Base-by-base conservation (phyloP, 2,797 vertebrate species). In the Hemitrygon akajei region DNA sequence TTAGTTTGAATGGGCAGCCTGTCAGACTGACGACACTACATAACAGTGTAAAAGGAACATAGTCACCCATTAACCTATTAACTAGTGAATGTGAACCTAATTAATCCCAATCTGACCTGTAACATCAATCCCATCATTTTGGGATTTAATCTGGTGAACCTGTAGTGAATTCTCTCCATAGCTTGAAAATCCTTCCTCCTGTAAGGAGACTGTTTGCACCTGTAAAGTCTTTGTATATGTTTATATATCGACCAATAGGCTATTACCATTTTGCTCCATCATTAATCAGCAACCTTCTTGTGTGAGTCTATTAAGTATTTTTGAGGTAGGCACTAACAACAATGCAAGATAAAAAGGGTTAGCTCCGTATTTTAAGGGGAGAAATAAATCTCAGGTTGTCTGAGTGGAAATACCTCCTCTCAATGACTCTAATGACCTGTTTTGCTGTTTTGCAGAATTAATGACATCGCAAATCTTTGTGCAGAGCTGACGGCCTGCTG, bases 401-500 rank as follows among this genome's bases (percentile, higher is more conserved):
- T n/a, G 6, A 34, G 40, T 80, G 7, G 84, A 37, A 37, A 66
- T 80, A 25, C 37, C 66, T 27, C 40, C n/a, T 79, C 79, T 22
- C 12, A 66, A 34, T 20, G 34, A 81, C 25, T 16, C 56, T 93
- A 69, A 93, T 22, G 47, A 56, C 22, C n/a, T 82, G 60, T 69
- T 40, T 76, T 73, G 18, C 71, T 30, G n/a, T 94, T 77, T 94
- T 75, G 87, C 66, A 97, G 96, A 95, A 96, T 96, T 94, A 96
- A 95, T 0, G 97, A 96, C 94, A 95, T 95, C 25, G 96, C 96
- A 40, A 96, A 95, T 93, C 95, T 96, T 9, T 96, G 96, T n/a
- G 96, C 95, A 0, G 97, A 97, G 95, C 95, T 97, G 94, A 96
- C 96, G 0, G 96, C 95, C 0, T 96, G 97, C 95, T 97, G 97